Base-by-base conservation (phyloP, 2,888 invertebrate genomes). In the Watsonalla binaria region DNA sequence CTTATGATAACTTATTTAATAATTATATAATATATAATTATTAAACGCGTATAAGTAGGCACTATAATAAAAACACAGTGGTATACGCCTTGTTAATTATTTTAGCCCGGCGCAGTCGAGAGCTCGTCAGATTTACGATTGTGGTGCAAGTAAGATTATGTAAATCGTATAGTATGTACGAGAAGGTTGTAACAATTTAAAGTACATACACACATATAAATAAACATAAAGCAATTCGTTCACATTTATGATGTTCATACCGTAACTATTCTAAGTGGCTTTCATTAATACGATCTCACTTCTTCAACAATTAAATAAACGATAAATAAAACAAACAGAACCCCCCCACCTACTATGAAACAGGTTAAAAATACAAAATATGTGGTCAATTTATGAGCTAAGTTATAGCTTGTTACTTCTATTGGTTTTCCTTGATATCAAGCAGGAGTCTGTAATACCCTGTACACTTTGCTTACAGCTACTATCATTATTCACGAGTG, bases 31-130 rank as follows among this genome's bases (percentile, higher is more conserved):
- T 45, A 45, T 45, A 9, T 9, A n/a, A 45, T 9, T 45, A 47
- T 49, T 52, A 47, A 42, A 51, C 6, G 35, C 35, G 35, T 37
- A 37, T 37, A 35, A 34, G 46, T 47, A 47, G n/a, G 49, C 42
- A 35, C 42, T 33, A 13, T 49, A 13, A 52, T 33, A 63, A 62
- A 62, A 57, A 59, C 62, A 53, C 62, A 65, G 61, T 65, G 65
- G 70, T 68, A 55, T 62, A 59, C 65, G 65, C 63, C 68, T 63
- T 70, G 67, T 73, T 76, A 73, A 74, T 75, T 75, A 74, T 71
- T 73, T 73, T 68, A 72, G 69, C 67, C 57, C 57, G 64, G 63
- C 70, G 54, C 50, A 57, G 63, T 60, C 59, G 56, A 67, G 68
- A 66, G 66, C 69, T 73, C 76, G 70, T 74, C 71, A 69, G 58